Base-by-base conservation (phyloP, 1,140 invertebrate species). In the Saccostrea echinata region DNA sequence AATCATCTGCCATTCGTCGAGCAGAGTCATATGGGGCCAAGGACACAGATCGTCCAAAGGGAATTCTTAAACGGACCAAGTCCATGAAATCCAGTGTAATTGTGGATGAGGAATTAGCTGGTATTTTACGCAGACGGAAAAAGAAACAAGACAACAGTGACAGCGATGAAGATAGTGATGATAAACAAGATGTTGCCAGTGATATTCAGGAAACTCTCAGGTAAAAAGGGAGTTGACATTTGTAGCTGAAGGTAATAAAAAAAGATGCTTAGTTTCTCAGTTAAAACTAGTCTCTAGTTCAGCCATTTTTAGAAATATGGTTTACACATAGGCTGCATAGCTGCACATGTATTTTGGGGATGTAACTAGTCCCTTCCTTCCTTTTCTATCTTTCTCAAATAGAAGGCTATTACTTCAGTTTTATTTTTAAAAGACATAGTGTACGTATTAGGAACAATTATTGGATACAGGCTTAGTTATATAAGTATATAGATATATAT, bases 61-160 rank as follows among this genome's bases (percentile, higher is more conserved):
- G 91, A 57, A 91, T 91, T 27, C 33, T 91, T 6, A 91, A 91
- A 85, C 61, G 91, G 80, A 86, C 91, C 21, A 86, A 86, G 16
- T 91, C 91, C 21, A 80, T 91, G 87, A 91, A 91, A 86, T 86
- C 89, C 33, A 84, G 85, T 71, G 88, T 91, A 0, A 88, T 90
- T 27, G 91, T 91, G 1, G 91, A 91, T 88, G 87, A 89, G 64
- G 91, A 91, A 82, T 43, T 91, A 11, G 91, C 91, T 0, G 86
- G 86, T 61, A 90, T 91, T 43, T 61, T 91, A 55, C 88, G 88
- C 53, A 64, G 86, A 27, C 86, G 91, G 6, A 76, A 90, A 51
- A 71, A 84, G 1, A 76, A 84, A 52, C 87, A 91, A 16, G 88
- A 68, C n/a, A 88, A 90, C 30, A 88, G 87, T 55, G 64, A 85